phyloP scores from a whole-genome alignment of 2,888 invertebrate species.

The Taphrorychus bicolor region DNA sequence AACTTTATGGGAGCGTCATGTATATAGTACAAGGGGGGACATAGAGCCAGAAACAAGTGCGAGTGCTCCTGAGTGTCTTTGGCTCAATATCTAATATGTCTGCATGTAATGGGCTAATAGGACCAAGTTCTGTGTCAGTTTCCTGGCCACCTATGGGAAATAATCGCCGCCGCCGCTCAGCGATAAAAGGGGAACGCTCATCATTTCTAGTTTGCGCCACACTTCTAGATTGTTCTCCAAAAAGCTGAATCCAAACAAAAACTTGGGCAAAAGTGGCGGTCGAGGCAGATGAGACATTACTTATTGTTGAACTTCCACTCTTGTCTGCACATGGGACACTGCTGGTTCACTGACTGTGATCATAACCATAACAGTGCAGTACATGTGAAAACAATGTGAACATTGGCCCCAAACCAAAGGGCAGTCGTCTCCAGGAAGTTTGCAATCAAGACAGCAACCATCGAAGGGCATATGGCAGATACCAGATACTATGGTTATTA shows the following conservation, averaged over 20 bases:
- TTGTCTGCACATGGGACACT: constrained; percentile 97
- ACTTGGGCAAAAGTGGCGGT: constrained; percentile 22
- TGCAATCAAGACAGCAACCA: constrained; percentile 97
- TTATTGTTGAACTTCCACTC: constrained; percentile 97
- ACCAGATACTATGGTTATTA: constrained; percentile 97
- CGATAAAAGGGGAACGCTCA: constrained; percentile 65
- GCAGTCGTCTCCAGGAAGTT: constrained; percentile 96
- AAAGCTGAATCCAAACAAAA: constrained; percentile 17
- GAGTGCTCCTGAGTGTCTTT: constrained; percentile 16
- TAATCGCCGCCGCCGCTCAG: constrained; percentile 69
- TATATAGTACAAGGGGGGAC: constrained; percentile 45
- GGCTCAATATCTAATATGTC: constrained; percentile 36
- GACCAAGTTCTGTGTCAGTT: constrained; percentile 66
- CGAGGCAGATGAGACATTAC: constrained; percentile 54
- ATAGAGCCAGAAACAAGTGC: constrained; percentile 41
- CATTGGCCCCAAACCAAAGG: constrained; percentile 98
- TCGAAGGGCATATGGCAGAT: constrained; percentile 99
- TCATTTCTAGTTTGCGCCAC: constrained; percentile 49
- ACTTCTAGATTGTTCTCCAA: neutral
- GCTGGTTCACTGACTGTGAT: constrained; percentile 85
- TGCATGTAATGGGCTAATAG: constrained; percentile 64
- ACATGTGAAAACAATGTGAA: constrained; percentile 99
- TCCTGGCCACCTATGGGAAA: constrained; percentile 57
- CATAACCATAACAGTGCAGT: constrained; percentile 99
- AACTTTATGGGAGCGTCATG: constrained; percentile 46